Percentiles rank a stretch among this genome's conserved stretches.
These are phyloP conservation scores for Brachionichthys hirsutus DNA, from an alignment of 2,113 vertebrate genomes.

Conservation along the genomic window DNA sequence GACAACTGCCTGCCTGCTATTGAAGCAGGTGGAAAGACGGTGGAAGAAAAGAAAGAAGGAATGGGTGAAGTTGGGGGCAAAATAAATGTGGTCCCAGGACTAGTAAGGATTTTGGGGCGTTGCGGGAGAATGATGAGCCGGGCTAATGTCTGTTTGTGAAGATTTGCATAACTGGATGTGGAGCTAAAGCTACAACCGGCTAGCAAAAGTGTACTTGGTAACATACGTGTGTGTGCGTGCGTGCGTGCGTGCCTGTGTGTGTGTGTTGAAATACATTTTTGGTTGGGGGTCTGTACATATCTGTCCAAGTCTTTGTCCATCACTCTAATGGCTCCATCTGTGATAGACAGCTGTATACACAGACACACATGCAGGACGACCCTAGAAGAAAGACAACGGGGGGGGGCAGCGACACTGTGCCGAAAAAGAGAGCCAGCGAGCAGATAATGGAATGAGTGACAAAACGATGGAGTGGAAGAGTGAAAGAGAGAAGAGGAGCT, in stretches of 20 bases:
- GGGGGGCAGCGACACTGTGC: constrained; percentile 4
- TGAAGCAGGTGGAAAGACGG: constrained; percentile 31
- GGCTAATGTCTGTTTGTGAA: neutral
- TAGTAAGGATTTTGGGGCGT: neutral
- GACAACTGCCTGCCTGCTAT: constrained; percentile 21
- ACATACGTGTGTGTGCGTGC: neutral
- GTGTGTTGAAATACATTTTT: constrained; percentile 29
- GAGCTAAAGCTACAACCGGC: neutral
- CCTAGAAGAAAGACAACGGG: constrained; percentile 12
- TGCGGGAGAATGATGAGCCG: neutral
- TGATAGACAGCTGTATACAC: constrained; percentile 45
- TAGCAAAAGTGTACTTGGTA: constrained; percentile 2
- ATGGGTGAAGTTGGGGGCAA: neutral
- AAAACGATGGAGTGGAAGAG: constrained; percentile 15
- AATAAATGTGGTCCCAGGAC: constrained; percentile 14
- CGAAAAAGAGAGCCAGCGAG: neutral
- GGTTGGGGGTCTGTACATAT: constrained; percentile 23
- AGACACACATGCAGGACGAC: constrained; percentile 5
- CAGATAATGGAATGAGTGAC: constrained; percentile 22
- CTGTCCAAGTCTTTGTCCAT: constrained; percentile 30
- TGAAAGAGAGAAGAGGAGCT: constrained; percentile 17
- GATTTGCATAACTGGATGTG: constrained; percentile 1
- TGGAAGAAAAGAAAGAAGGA: neutral
- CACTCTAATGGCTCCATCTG: constrained; percentile 61
- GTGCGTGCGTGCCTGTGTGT: neutral